Conservation (phyloP, 2,797 vertebrate species). For the Okamejei kenojei region DNA sequence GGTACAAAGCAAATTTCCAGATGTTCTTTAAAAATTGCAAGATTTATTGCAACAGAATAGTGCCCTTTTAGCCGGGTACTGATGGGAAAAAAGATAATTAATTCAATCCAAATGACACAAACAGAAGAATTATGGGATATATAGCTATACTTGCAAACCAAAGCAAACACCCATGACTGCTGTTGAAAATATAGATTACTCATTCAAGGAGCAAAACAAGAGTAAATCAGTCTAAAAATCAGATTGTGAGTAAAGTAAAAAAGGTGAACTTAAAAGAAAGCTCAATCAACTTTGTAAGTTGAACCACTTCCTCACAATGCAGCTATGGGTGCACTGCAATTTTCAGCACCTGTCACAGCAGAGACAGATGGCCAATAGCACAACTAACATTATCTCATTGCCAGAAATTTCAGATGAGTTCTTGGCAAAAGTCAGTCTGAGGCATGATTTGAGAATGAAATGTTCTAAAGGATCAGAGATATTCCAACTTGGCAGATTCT, state of each 20-base stretch:
- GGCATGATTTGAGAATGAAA: not conserved
- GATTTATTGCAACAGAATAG: not conserved
- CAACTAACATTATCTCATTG: not conserved
- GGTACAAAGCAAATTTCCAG: not conserved
- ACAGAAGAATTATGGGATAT: not conserved
- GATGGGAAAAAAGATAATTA: not conserved
- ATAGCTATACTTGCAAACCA: not conserved
- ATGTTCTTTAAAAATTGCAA: not conserved
- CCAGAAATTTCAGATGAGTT: not conserved
- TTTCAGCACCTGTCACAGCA: not conserved
- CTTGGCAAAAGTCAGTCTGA: not conserved
- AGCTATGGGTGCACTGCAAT: not conserved
- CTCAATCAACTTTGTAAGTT: not conserved
- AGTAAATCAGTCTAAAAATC: not conserved
- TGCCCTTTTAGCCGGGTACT: not conserved
- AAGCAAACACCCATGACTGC: not conserved
- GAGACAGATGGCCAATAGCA: not conserved
- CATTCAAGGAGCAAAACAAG: not conserved
- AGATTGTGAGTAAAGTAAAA: not conserved
- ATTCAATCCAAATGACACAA: too few species aligned
- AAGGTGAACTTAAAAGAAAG: not conserved
- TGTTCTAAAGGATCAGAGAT: not conserved
- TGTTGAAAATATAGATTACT: not conserved
- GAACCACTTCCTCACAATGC: not conserved
- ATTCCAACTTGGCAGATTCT: not conserved